Conservation (phyloP, 2,888 invertebrate species). For the Crossocerus cetratus region DNA sequence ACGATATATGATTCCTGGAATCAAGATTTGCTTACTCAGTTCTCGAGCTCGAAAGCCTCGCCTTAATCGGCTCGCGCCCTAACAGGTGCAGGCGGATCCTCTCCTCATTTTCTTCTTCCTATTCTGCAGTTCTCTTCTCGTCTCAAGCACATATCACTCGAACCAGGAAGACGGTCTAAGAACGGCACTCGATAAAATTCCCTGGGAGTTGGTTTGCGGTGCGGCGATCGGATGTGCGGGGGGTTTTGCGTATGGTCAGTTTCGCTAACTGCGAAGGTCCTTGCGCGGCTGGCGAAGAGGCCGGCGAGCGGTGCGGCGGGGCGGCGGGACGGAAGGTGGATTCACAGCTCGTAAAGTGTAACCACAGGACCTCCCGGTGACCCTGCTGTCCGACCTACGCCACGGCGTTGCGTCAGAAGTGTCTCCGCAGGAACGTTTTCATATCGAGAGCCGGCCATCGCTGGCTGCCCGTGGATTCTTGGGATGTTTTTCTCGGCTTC, state of each 20-base stretch:
- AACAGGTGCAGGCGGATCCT: constrained; percentile 31
- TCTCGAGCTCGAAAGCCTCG: constrained; percentile 16
- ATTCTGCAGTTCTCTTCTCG: neutral
- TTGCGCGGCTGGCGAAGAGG: no score
- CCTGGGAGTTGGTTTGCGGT: neutral
- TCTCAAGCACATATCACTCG: constrained; percentile 8
- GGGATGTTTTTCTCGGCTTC: constrained; percentile 34
- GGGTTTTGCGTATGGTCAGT: constrained; percentile 11
- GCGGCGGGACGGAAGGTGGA: no score
- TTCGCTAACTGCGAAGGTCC: neutral
- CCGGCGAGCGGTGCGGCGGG: no score
- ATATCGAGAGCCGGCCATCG: constrained; percentile 44
- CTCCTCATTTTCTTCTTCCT: neutral
- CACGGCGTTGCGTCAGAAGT: constrained; percentile 38
- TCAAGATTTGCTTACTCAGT: no score
- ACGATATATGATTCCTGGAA: no score
- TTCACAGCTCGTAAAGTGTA: constrained; percentile 43
- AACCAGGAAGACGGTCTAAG: neutral
- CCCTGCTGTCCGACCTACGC: constrained; percentile 40
- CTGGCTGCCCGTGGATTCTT: constrained; percentile 37
- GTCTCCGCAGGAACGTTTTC: constrained; percentile 39
- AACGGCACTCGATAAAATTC: constrained; percentile 19
- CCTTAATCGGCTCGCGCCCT: constrained; percentile 16
- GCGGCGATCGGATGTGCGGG: neutral
- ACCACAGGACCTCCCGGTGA: constrained; percentile 33